A percentile compares a stretch with the other conserved stretches of the same genome.
Conservation (phyloP, 2,797 vertebrate species). For the Oreortyx pictus region DNA sequence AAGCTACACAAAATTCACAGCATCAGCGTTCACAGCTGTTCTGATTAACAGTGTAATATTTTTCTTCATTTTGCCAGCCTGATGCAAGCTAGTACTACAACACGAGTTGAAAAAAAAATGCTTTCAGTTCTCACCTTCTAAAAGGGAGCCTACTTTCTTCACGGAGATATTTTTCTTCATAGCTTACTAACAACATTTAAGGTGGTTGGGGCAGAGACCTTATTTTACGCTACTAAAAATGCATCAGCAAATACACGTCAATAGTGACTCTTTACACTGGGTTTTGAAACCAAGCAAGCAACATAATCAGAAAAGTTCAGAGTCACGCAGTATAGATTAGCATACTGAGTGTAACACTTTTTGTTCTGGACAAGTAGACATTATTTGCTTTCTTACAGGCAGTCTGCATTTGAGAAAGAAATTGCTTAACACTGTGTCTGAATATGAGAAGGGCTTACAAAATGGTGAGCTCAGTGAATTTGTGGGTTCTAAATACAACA, state of each 20-base stretch:
- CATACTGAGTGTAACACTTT: neutral
- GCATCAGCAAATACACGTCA: neutral
- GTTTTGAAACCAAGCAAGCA: neutral
- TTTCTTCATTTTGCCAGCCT: neutral
- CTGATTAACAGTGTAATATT: neutral
- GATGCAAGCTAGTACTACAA: neutral
- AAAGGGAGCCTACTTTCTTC: neutral
- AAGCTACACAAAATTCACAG: neutral
- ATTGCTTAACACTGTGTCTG: neutral
- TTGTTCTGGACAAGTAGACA: neutral
- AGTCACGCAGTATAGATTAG: neutral
- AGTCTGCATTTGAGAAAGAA: neutral
- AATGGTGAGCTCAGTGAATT: neutral
- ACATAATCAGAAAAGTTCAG: neutral
- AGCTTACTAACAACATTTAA: neutral
- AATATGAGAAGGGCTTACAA: neutral
- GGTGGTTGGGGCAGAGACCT: neutral
- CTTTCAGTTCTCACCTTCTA: neutral
- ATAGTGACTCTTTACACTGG: neutral
- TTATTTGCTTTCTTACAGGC: neutral
- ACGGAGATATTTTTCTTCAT: neutral
- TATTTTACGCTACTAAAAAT: neutral
- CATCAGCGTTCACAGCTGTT: neutral
- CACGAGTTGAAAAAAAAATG: neutral
- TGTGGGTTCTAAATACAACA: neutral